These are phyloP conservation scores for Drosophila bocki DNA, from an alignment of 1,140 invertebrate genomes.

Conservation along the genomic window DNA sequence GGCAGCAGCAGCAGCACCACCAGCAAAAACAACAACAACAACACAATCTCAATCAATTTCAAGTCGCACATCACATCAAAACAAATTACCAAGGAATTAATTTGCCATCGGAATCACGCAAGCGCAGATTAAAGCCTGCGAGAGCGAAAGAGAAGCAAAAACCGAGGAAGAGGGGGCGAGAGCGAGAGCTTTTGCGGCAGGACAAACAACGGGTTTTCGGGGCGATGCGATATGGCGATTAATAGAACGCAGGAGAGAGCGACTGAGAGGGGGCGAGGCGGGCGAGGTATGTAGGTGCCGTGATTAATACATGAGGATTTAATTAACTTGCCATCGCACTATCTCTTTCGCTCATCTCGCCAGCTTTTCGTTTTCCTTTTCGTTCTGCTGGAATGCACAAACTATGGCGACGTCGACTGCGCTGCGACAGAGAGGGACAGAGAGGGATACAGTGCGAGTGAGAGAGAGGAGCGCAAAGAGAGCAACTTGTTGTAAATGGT, in stretches of 20 bases:
- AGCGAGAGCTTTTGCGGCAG: constrained; percentile 22
- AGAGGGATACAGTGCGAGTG: background rate
- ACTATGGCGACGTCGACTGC: constrained; percentile 66
- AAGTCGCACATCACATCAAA: constrained; percentile 84
- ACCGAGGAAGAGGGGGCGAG: constrained; percentile 9
- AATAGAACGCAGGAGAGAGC: constrained; percentile 58
- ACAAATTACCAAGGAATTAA: constrained; percentile 85
- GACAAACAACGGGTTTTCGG: constrained; percentile 57
- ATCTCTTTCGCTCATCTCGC: constrained; percentile 60
- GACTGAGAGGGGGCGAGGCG: background rate
- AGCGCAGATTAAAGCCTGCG: constrained; percentile 62
- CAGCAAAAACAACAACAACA: constrained; percentile 57
- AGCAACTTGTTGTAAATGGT: constrained; percentile 71
- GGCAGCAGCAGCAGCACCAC: constrained; percentile 28
- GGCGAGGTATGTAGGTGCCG: constrained; percentile 56
- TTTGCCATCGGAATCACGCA: constrained; percentile 84
- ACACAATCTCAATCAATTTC: constrained; percentile 84
- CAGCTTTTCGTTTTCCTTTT: constrained; percentile 24
- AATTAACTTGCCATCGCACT: constrained; percentile 77
- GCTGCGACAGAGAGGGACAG: constrained; percentile 13
- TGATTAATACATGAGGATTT: constrained; percentile 84
- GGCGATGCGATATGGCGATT: constrained; percentile 61
- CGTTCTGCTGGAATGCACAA: constrained; percentile 62
- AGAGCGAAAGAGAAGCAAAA: constrained; percentile 23
- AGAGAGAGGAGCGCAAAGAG: constrained; percentile 17